A percentile compares a stretch with the other conserved stretches of the same genome.
phyloP scores from a whole-genome alignment of 2,797 vertebrate genomes.

The Cynodonichthys magdalenae region DNA sequence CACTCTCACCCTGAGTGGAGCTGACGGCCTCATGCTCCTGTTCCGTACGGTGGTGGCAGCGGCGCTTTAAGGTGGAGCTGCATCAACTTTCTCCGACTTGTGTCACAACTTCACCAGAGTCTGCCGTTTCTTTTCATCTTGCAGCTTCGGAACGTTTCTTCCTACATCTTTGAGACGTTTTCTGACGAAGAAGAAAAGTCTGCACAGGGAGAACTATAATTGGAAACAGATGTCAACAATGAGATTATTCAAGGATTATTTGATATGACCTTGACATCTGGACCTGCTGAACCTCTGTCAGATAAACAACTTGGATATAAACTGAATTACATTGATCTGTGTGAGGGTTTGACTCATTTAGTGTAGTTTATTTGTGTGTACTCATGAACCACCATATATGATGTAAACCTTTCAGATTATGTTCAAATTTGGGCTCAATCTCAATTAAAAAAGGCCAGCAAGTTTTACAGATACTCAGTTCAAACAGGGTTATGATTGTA shows the following conservation, averaged over 20 bases:
- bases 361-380: too few relatives aligned
- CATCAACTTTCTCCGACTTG: constrained; percentile 5
- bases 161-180: constrained; percentile 4
- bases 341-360: too few relatives aligned
- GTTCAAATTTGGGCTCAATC: too few relatives aligned
- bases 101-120: constrained; percentile 1
- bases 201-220: too few relatives aligned
- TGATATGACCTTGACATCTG: constrained; percentile 41
- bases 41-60: too few relatives aligned
- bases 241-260: not conserved
- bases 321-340: not conserved
- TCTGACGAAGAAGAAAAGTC: not conserved
- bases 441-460: too few relatives aligned
- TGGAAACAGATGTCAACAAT: too few relatives aligned
- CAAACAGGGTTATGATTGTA: too few relatives aligned
- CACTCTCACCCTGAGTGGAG: constrained; percentile 19
- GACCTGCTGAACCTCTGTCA: constrained; percentile 19
- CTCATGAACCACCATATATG: too few relatives aligned
- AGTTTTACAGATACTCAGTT: too few relatives aligned
- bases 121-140: constrained; percentile 2
- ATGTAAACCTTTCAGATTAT: too few relatives aligned
- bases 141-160: not conserved
- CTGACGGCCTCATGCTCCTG: not conserved
- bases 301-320: not conserved
- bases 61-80: too few relatives aligned